phyloP scores from a whole-genome alignment of 1,140 invertebrate species.

The Drosophila pandora region DNA sequence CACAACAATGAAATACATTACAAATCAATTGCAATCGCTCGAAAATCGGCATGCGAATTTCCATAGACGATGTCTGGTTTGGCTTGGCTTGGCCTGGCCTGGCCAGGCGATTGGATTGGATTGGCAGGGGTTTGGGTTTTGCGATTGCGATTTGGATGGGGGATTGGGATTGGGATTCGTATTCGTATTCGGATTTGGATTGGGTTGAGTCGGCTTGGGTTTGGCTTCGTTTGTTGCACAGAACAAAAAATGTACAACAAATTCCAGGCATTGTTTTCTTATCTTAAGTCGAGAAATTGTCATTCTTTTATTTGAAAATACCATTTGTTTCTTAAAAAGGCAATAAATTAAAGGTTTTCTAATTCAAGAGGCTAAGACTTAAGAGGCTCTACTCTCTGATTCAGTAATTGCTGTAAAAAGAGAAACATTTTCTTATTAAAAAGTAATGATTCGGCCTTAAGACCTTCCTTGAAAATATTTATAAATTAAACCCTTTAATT shows the following conservation, averaged over 20 bases:
- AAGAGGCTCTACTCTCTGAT: too few species aligned
- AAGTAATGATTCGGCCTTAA: too few species aligned
- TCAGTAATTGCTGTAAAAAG: too few species aligned
- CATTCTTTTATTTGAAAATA: too few species aligned
- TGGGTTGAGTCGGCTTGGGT: constrained; percentile 28
- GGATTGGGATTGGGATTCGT: constrained; percentile 3
- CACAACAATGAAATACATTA: constrained; percentile 81
- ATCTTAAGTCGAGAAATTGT: too few species aligned
- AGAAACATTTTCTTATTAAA: too few species aligned
- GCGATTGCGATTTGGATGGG: not conserved
- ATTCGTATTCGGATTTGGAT: constrained; percentile 11
- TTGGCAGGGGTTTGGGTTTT: constrained; percentile 34
- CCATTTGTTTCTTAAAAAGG: too few species aligned
- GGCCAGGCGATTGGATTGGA: constrained; percentile 47
- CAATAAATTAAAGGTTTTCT: too few species aligned
- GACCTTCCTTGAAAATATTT: too few species aligned
- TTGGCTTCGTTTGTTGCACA: constrained; percentile 22
- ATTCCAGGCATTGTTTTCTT: not conserved
- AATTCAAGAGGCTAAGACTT: too few species aligned
- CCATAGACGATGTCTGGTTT: constrained; percentile 71
- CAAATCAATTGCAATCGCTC: constrained; percentile 82
- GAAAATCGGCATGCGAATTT: constrained; percentile 81
- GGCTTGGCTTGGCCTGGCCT: constrained; percentile 46
- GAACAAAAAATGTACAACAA: constrained; percentile 5
- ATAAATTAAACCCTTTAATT: not conserved